Evolutionary conservation across 2,113 vertebrate genomes (phyloP).

Genomic region (Ibidorhyncha struthersii): DNA sequence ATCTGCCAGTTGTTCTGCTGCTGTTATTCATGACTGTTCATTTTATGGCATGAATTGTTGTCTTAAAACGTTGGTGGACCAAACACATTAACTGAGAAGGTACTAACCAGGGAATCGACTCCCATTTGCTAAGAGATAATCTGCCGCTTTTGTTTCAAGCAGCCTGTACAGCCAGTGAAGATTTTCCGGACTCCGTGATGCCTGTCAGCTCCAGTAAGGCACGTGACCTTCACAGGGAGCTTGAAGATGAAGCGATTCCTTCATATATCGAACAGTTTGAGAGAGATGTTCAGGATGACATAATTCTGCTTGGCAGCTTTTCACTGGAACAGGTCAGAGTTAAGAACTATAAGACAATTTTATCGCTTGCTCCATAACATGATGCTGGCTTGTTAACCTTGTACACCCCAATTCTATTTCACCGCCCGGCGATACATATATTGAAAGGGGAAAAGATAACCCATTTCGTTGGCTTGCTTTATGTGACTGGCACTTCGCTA

Average conservation of each 20-base stretch:
- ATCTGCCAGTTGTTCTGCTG: background rate
- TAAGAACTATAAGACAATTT: slow-evolving; percentile 80
- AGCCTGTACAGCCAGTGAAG: background rate
- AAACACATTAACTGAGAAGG: background rate
- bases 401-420: slow-evolving; percentile 66
- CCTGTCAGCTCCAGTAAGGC: slow-evolving; percentile 6
- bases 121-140: background rate
- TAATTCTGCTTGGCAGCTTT: slow-evolving; percentile 86
- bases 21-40: background rate
- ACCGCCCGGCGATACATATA: background rate
- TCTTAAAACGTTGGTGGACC: background rate
- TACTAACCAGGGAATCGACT: background rate
- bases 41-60: background rate
- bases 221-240: slow-evolving; percentile 56
- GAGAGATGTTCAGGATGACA: slow-evolving; percentile 81
- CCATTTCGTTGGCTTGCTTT: background rate
- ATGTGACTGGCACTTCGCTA: slow-evolving; percentile 5
- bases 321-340: slow-evolving; percentile 88
- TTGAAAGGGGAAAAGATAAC: background rate
- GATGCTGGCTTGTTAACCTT: slow-evolving; percentile 75
- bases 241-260: slow-evolving; percentile 77
- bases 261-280: slow-evolving; percentile 81
- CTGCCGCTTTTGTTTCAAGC: slow-evolving; percentile 31
- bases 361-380: slow-evolving; percentile 75
- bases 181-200: background rate